phyloP scores from a whole-genome alignment of 2,797 vertebrate genomes.

The Gymnothorax javanicus region DNA sequence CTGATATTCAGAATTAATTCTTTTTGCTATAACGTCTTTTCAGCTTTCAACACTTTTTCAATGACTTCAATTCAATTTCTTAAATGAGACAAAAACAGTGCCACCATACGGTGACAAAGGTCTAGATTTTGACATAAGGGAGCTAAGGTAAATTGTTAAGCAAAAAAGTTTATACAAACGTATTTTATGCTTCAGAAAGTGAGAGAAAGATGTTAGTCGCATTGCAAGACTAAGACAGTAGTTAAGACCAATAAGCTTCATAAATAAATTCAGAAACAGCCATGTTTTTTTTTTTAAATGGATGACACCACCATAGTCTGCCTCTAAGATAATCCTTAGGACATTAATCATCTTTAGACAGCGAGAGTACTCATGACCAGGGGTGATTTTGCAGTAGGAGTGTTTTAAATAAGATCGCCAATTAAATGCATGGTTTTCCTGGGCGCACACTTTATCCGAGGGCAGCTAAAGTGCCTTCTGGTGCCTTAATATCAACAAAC shows the following conservation, averaged over 20 bases:
- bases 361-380: background rate
- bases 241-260: background rate
- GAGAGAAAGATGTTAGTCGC: too few relatives aligned
- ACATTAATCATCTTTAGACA: slow-evolving; percentile 10
- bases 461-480: background rate
- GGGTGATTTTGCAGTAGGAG: slow-evolving; percentile 1
- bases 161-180: too few relatives aligned
- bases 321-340: background rate
- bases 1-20: too few relatives aligned
- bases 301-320: background rate
- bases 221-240: too few relatives aligned
- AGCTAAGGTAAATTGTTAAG: too few relatives aligned
- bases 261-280: background rate
- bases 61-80: too few relatives aligned
- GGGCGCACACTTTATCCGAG: background rate
- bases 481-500: background rate
- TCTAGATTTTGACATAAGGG: too few relatives aligned
- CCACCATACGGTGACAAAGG: too few relatives aligned
- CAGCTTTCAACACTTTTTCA: too few relatives aligned
- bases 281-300: background rate
- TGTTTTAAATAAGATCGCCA: slow-evolving; percentile 17
- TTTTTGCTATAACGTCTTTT: too few relatives aligned
- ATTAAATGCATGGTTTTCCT: slow-evolving; percentile 20
- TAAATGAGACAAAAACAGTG: too few relatives aligned
- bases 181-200: too few relatives aligned